Conservation (phyloP, 2,113 vertebrate genomes). For the Poeciliopsis turrubarensis region DNA sequence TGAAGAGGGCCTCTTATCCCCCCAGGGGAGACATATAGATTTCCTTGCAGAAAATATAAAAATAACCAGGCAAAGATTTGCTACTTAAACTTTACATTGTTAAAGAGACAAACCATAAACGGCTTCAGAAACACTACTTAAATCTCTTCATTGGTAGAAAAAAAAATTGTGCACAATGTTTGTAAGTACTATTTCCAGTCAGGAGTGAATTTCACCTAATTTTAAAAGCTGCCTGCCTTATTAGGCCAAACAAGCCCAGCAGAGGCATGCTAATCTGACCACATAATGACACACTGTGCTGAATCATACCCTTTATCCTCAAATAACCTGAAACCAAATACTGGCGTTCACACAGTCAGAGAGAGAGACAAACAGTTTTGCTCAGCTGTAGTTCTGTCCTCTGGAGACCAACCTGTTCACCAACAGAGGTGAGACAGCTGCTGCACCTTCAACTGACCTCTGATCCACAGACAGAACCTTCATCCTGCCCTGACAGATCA, state of each 20-base stretch:
- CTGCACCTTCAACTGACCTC: not conserved
- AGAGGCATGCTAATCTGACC: not conserved
- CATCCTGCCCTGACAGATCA: slow-evolving; percentile 6
- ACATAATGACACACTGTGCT: not conserved
- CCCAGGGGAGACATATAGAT: not conserved
- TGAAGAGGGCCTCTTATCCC: slow-evolving; percentile 2
- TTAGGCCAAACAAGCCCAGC: not conserved
- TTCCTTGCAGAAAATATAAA: not conserved
- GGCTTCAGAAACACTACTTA: not conserved
- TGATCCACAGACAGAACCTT: slow-evolving; percentile 10
- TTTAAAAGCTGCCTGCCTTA: not conserved
- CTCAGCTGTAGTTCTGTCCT: no score
- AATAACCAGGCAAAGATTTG: no score
- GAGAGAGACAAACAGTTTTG: not conserved
- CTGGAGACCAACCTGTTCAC: not conserved
- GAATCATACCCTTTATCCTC: not conserved
- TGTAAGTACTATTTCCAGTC: not conserved
- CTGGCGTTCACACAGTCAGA: not conserved
- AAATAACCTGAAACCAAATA: slow-evolving; percentile 2
- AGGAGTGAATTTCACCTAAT: not conserved
- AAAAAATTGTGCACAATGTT: not conserved
- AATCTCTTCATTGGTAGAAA: not conserved
- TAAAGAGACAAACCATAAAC: not conserved
- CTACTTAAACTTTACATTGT: not conserved
- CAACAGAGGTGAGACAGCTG: not conserved